Base-by-base conservation (phyloP, 2,797 vertebrate genomes). In the Schizothorax lantsangensis region DNA sequence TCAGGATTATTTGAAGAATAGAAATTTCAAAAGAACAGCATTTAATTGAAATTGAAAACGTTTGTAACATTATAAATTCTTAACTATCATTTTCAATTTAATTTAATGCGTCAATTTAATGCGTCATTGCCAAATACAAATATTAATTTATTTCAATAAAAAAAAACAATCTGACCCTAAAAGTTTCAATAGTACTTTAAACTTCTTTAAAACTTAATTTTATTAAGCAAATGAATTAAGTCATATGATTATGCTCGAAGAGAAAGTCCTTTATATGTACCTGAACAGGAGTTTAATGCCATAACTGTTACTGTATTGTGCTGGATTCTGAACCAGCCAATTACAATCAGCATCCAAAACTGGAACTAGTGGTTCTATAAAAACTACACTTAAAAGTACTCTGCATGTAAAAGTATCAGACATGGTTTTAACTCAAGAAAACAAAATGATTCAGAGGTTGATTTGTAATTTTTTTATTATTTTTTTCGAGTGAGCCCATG, bases 391-490 rank as follows among this genome's bases (percentile, higher is more conserved):
- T 40, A 33, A 21, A 36, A 54, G n/a, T 43, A 12, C 6, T 19
- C n/a, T 43, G 7, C 2, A 26, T n/a, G 64, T 30, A 71, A 45
- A 79, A 71, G 17, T 33, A 59, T 45, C 7, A 33, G 11, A 8
- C 57, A 45, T 79, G 3, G 30, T 33, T 71, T 57, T 33, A 36
- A 45, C 75, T 38, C 9, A 14, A 19, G 2, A 21, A 54, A 45
- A 64, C 11, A 69, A 21, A 87, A 78, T 74, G 64, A 79, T 85
- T 81, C 43, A 64, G 75, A 54, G 19, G 15, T 85, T 26, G 23
- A 36, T 84, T 84, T 87, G 30, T 59, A 26, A 43, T 54, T 14
- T 30, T 30, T 36, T 81, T 11, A 30, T 83, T 79, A 78, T 33
- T 0, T 0, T 19, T 45, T 72, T 57, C 73, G 64, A 81, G 43